Percentiles rank a stretch among this genome's conserved stretches.
Evolutionary conservation across 2,888 invertebrate species (phyloP).

Genomic region (Ormyrus rosae): DNA sequence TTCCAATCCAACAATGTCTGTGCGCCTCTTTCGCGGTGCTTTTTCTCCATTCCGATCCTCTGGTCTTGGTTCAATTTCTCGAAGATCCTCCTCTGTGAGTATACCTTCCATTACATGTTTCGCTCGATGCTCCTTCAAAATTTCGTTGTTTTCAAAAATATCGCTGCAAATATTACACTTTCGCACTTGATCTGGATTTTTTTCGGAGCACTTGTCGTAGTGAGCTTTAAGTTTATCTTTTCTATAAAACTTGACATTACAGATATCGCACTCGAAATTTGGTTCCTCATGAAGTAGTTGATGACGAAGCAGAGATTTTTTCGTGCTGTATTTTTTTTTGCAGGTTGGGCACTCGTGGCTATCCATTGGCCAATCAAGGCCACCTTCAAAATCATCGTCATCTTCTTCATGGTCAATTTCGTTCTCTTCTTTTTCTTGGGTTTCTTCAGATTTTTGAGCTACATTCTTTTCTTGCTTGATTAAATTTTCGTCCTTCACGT

Average conservation of each 20-base stretch:
- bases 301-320: conserved; percentile 72
- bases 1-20: conserved; percentile 73
- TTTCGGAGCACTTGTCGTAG: conserved; percentile 74
- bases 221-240: conserved; percentile 74
- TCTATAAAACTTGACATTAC: conserved; percentile 72
- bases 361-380: conserved; percentile 73
- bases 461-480: conserved; percentile 56
- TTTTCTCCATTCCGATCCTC: conserved; percentile 68
- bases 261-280: conserved; percentile 74
- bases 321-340: conserved; percentile 73
- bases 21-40: conserved; percentile 69
- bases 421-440: conserved; percentile 28
- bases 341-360: conserved; percentile 72
- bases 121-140: conserved; percentile 69
- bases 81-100: conserved; percentile 71
- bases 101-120: conserved; percentile 74
- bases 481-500: conserved; percentile 66
- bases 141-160: conserved; percentile 72
- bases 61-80: conserved; percentile 70
- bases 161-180: conserved; percentile 74
- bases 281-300: conserved; percentile 73
- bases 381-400: conserved; percentile 71
- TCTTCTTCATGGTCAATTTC: conserved; percentile 63
- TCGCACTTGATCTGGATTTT: conserved; percentile 73
- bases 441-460: conserved; percentile 15